These are phyloP conservation scores for Drosophila rellima DNA, from an alignment of 2,888 invertebrate species.

Conservation along the genomic window DNA sequence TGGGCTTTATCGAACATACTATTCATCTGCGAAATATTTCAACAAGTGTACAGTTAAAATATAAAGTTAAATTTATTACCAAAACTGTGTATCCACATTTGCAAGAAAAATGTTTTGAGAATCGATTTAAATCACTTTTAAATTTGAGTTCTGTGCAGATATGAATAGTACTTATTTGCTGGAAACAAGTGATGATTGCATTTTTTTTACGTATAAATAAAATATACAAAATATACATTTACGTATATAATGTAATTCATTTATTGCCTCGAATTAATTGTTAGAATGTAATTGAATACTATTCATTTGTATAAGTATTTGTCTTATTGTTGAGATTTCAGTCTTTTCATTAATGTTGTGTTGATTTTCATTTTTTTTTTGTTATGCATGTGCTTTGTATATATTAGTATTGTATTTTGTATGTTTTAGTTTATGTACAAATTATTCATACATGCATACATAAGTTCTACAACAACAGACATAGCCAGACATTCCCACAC, in stretches of 20 bases:
- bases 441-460: conserved; percentile 44
- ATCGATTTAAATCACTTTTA: too few species aligned
- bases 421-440: conserved; percentile 19
- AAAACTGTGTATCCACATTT: neutral
- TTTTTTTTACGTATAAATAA: too few species aligned
- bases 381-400: neutral
- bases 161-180: too few species aligned
- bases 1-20: too few species aligned
- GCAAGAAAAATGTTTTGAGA: too few species aligned
- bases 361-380: neutral
- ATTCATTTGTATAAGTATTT: neutral
- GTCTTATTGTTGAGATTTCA: neutral
- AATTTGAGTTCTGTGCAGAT: too few species aligned
- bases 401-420: conserved; percentile 13
- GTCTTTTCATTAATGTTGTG: neutral
- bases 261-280: too few species aligned
- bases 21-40: neutral
- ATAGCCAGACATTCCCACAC: conserved; percentile 7
- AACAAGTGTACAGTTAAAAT: neutral
- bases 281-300: too few species aligned
- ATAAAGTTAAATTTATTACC: neutral
- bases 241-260: neutral
- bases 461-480: conserved; percentile 11
- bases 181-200: too few species aligned
- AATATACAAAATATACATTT: neutral